Conservation (phyloP, 2,888 invertebrate species). For the Pocota personata region DNA sequence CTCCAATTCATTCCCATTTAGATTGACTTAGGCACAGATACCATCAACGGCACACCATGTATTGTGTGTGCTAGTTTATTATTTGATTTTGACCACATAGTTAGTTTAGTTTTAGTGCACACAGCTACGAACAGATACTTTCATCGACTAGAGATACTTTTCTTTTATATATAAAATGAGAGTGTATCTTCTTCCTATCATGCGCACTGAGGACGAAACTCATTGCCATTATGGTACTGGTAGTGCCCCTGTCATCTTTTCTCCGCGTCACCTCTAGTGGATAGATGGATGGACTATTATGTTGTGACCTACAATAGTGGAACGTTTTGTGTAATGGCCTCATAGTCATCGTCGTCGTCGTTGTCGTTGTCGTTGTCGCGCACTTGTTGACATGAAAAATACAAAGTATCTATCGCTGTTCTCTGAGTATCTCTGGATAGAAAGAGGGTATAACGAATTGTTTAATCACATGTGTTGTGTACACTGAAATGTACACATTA, state of each 20-base stretch:
- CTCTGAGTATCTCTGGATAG: not conserved
- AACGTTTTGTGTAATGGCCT: conserved; percentile 43
- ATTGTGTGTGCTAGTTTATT: conserved; percentile 48
- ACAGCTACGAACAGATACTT: conserved; percentile 19
- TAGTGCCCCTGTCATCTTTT: conserved; percentile 22
- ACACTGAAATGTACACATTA: conserved; percentile 15
- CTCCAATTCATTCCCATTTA: conserved; percentile 3
- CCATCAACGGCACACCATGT: not conserved
- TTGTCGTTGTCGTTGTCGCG: conserved; percentile 23
- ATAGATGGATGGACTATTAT: conserved; percentile 14
- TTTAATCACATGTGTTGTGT: conserved; percentile 64
- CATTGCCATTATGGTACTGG: conserved; percentile 32
- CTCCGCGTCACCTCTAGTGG: not conserved
- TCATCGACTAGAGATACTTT: not conserved
- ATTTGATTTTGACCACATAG: conserved; percentile 61
- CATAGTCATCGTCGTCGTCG: not conserved
- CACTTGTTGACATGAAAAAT: conserved; percentile 66
- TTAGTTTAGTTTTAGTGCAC: conserved; percentile 40
- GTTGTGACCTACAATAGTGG: conserved; percentile 63
- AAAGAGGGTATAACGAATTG: conserved; percentile 23
- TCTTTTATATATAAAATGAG: conserved; percentile 10
- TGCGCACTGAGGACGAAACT: conserved; percentile 57
- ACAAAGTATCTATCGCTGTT: conserved; percentile 47
- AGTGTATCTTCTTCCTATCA: conserved; percentile 67
- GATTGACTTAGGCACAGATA: conserved; percentile 44